These are phyloP conservation scores for Pseudochromis fuscus DNA, from an alignment of 2,797 vertebrate species.

Conservation along the genomic window DNA sequence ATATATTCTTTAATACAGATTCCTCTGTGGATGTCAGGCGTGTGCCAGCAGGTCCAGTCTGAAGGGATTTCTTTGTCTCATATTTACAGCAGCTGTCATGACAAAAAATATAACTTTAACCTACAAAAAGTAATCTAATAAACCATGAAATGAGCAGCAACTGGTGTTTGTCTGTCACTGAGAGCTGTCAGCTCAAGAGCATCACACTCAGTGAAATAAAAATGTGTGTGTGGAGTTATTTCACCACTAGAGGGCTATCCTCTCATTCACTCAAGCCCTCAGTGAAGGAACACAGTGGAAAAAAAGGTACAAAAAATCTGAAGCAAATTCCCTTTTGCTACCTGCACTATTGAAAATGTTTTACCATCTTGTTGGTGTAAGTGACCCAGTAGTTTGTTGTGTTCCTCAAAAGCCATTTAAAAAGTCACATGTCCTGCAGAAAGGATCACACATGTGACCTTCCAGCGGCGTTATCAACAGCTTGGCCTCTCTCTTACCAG, in stretches of 20 bases:
- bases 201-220: too few species aligned
- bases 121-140: background rate
- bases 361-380: slow-evolving; percentile 24
- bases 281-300: background rate
- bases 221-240: background rate
- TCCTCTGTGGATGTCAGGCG: slow-evolving; percentile 26
- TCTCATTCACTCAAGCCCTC: background rate
- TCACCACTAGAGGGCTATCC: slow-evolving; percentile 53
- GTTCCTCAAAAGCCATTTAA: slow-evolving; percentile 22
- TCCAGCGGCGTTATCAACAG: slow-evolving; percentile 7
- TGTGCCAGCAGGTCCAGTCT: background rate
- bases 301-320: background rate
- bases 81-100: background rate
- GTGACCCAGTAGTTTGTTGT: slow-evolving; percentile 13
- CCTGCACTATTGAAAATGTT: background rate
- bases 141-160: background rate
- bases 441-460: slow-evolving; percentile 34
- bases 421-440: slow-evolving; percentile 30
- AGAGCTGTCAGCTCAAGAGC: too few species aligned
- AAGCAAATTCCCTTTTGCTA: background rate
- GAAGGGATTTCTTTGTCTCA: slow-evolving; percentile 14
- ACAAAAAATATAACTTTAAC: background rate
- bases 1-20: slow-evolving; percentile 21
- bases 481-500: slow-evolving; percentile 19
- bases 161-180: too few species aligned